Conservation (phyloP, 2,113 vertebrate species). For the Dasypus novemcinctus region DNA sequence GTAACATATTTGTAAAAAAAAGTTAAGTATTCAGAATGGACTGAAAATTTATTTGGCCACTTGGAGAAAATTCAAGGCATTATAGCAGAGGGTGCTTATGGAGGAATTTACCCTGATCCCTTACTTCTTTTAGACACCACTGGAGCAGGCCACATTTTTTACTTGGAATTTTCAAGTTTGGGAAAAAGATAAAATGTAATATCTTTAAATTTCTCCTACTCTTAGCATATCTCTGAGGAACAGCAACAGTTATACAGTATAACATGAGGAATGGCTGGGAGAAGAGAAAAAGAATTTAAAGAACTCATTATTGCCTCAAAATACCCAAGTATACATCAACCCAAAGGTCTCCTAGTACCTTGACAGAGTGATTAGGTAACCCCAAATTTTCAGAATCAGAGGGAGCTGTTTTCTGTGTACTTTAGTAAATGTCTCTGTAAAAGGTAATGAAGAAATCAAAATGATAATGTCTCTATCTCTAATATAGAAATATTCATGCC, state of each 20-base stretch:
- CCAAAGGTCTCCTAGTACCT: not conserved
- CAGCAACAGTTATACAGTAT: not conserved
- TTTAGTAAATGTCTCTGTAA: not conserved
- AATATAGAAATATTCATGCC: slow-evolving; percentile 1
- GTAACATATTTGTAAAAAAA: not conserved
- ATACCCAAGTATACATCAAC: slow-evolving; percentile 36
- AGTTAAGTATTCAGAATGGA: not conserved
- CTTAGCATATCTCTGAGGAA: slow-evolving; percentile 42
- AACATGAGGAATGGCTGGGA: not conserved
- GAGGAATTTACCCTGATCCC: slow-evolving; percentile 18
- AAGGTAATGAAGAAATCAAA: slow-evolving; percentile 27
- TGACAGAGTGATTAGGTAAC: not conserved
- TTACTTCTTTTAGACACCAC: slow-evolving; percentile 8
- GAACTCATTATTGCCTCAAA: slow-evolving; percentile 41
- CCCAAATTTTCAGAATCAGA: not conserved
- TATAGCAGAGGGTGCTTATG: not conserved
- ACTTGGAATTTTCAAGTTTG: slow-evolving; percentile 30
- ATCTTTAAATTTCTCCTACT: slow-evolving; percentile 44
- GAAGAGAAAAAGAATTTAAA: not conserved
- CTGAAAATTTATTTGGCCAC: not conserved
- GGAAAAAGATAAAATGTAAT: slow-evolving; percentile 21
- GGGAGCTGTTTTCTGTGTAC: not conserved
- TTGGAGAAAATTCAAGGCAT: not conserved
- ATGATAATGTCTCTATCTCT: not conserved
- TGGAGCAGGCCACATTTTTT: not conserved